Evolutionary conservation across 2,113 vertebrate species (phyloP), one percentile per base, ranked within the genome.

Genomic region (Saguinus midas): DNA sequence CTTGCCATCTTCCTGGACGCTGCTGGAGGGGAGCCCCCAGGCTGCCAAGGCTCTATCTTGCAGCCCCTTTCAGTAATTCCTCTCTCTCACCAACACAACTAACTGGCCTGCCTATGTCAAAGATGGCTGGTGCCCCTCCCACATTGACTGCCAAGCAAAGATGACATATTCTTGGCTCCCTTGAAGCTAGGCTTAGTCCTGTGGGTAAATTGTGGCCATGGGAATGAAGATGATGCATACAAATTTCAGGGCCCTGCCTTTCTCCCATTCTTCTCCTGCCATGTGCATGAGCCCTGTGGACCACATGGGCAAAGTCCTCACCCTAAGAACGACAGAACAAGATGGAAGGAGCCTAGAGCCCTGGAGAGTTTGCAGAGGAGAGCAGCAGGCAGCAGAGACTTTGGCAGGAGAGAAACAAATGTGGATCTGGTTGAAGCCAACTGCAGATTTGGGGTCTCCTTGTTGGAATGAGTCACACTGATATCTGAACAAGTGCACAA

Each of bases 1-100:
- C 25, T 45, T n/a, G 52, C 17, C 23, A 11, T 82, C 32, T 35
- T 37, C 29, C 68, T 25, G 43, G 66, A 5, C 43, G 37, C 27
- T 61, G 40, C 45, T 32, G 27, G 29, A 29, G 45, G 6, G n/a
- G 6, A n/a, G 48, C 2, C 11, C 17, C 66, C 27, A 35, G 50
- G 25, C 35, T 29, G 18, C 40, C 50, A 1, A 27, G 25, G 40
- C 64, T 40, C 50, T 20, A n/a, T 66, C 10, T 1, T 0, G 14
- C 0, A 3, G 1, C 1, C 21, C 32, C 29, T 32, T 35, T 25
- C 5, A 0, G 4, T 5, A 50, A 18, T 21, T 27, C 23, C 11
- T 91, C 4, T 17, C 1, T 58, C 10, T 50, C 21, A 3, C 52
- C 37, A 17, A 21, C 37, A 48, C 9, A 61, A 16, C 57, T 55